Evolutionary conservation across 2,888 invertebrate genomes (phyloP).

Genomic region (Crematogaster levior): DNA sequence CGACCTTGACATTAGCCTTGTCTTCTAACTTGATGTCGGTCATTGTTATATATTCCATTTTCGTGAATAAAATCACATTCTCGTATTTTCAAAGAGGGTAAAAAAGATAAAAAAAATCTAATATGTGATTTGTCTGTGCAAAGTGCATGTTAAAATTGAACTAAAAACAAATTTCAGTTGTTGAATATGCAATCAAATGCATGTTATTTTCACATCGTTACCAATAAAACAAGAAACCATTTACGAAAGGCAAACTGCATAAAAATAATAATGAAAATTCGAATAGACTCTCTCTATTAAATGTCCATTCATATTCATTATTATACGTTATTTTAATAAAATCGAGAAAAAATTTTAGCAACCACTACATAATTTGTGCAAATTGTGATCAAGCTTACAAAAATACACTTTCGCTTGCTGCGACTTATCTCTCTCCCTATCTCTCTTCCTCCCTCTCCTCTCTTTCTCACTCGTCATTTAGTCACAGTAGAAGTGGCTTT

Average conservation of each 20-base stretch:
- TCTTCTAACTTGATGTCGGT: constrained; percentile 26
- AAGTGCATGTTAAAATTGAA: constrained; percentile 1
- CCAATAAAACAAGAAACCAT: background rate
- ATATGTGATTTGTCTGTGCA: constrained; percentile 10
- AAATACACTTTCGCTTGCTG: background rate
- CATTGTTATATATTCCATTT: constrained; percentile 18
- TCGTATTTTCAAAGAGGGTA: background rate
- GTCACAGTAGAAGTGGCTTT: background rate
- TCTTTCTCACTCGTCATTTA: background rate
- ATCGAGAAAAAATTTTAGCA: background rate
- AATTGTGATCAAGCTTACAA: background rate
- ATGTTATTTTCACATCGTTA: constrained; percentile 4
- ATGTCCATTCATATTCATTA: background rate
- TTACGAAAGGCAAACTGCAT: background rate
- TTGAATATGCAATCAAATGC: constrained; percentile 21
- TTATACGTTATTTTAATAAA: background rate
- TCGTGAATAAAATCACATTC: constrained; percentile 1
- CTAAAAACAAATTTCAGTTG: background rate
- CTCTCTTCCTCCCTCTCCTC: background rate
- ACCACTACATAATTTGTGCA: background rate
- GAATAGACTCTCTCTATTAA: background rate
- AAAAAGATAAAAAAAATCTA: background rate
- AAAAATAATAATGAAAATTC: background rate
- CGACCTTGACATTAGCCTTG: constrained; percentile 64
- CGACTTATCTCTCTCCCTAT: background rate